Evolutionary conservation across 64 coral and sea anemone genomes (phyloP).

Genomic region (Trachythela sp.): DNA sequence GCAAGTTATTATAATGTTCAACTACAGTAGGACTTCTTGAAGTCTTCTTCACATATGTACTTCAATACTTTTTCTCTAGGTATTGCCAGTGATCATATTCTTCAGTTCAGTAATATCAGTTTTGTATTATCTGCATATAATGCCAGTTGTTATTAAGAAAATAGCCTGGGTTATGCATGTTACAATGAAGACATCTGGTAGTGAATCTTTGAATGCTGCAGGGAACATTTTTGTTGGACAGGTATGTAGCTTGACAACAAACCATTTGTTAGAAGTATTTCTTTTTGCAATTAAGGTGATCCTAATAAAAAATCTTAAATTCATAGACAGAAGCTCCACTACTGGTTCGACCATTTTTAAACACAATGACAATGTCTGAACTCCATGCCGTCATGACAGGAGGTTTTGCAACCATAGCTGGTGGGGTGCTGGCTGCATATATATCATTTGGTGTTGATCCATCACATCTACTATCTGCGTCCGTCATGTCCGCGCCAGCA

Average conservation of each 20-base stretch:
- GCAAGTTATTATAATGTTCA: no score
- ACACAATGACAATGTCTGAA: slow-evolving; percentile 63
- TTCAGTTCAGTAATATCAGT: slow-evolving; percentile 82
- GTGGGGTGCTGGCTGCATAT: slow-evolving; percentile 64
- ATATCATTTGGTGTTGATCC: slow-evolving; percentile 59
- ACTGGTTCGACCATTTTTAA: slow-evolving; percentile 65
- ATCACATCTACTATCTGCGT: slow-evolving; percentile 64
- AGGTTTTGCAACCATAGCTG: slow-evolving; percentile 76
- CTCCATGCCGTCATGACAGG: slow-evolving; percentile 86
- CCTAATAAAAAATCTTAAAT: no score
- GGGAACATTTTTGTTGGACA: slow-evolving; percentile 83
- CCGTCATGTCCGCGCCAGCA: slow-evolving; percentile 82
- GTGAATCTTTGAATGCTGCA: slow-evolving; percentile 68
- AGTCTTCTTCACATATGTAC: no score
- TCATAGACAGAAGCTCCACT: slow-evolving; percentile 70
- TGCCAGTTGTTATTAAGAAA: slow-evolving; percentile 69
- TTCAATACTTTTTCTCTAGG: slow-evolving; percentile 43
- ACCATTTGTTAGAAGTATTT: no score
- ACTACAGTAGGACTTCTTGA: no score
- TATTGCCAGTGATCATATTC: slow-evolving; percentile 70
- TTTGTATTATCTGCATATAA: slow-evolving; percentile 67
- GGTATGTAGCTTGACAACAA: slow-evolving; percentile 30
- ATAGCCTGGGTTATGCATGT: slow-evolving; percentile 85
- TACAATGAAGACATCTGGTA: slow-evolving; percentile 77
- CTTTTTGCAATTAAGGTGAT: no score